These are phyloP conservation scores for Lucinisca nassula DNA, from an alignment of 2,888 invertebrate genomes.

Conservation along the genomic window DNA sequence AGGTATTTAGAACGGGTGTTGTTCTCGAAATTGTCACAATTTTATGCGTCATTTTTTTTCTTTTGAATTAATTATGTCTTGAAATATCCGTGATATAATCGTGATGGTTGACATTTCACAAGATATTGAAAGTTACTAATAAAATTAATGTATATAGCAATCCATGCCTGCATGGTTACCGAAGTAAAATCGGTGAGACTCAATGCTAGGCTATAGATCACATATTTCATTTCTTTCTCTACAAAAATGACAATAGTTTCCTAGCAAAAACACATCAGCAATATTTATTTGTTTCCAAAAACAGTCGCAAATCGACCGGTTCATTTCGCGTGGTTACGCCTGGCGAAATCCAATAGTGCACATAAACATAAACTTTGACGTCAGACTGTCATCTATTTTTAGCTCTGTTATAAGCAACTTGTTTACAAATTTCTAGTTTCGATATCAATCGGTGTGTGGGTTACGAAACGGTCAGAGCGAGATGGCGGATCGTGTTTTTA, in stretches of 20 bases:
- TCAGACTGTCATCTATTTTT: slow-evolving; percentile 36
- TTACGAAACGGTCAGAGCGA: not conserved
- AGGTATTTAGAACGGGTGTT: not conserved
- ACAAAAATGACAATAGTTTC: not conserved
- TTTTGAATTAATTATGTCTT: not conserved
- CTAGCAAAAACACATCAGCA: not conserved
- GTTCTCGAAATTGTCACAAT: not conserved
- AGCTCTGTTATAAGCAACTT: slow-evolving; percentile 8
- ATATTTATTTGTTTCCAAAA: not conserved
- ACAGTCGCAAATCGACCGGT: not conserved
- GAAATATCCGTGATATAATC: not conserved
- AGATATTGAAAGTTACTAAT: not conserved
- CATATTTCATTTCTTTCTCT: too few relatives aligned
- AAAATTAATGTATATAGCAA: not conserved
- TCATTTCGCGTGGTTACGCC: slow-evolving; percentile 8
- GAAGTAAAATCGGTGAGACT: too few relatives aligned
- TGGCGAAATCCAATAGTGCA: not conserved
- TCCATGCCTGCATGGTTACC: too few relatives aligned
- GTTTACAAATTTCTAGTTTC: slow-evolving; percentile 19
- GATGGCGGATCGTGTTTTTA: slow-evolving; percentile 71
- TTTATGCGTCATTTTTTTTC: not conserved
- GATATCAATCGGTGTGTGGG: not conserved
- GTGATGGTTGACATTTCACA: not conserved
- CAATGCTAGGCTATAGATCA: too few relatives aligned
- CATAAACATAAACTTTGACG: slow-evolving; percentile 42